Base-by-base conservation (phyloP, 2,797 vertebrate genomes). In the Lithobates pipiens region DNA sequence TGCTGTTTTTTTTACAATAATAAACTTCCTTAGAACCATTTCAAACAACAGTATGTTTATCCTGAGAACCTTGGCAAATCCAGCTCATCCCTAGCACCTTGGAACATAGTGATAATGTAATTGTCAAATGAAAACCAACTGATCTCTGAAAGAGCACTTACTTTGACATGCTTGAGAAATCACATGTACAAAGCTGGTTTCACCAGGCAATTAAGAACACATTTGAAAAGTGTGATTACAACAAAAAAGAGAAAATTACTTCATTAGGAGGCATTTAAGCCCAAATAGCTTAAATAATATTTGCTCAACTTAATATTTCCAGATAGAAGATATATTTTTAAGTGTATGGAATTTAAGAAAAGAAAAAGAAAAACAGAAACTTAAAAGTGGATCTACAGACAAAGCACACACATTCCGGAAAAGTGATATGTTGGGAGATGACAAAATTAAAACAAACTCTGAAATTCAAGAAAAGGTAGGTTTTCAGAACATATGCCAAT, bases 11-110 rank as follows among this genome's bases (percentile, higher is more conserved):
- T 82, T 82, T 44, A 74, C 70, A 82, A 82, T 82, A 82, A 82
- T 82, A 82, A 82, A 82, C 80, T 63, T 82, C 70, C 54, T 65
- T 82, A 83, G 81, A 83, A 83, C 72, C 63, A 46, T 68, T 75
- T 68, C 61, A 83, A 83, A 68, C 72, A 83, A 67, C 16, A 75
- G 71, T 29, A 67, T 82, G 80, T 73, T 82, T 74, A 74, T 82
- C 70, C 80, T 65, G 61, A 42, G 70, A 74, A 27, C 69, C 80
- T 82, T 46, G 42, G 50, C 50, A 82, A 82, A 74, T 73, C 50
- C 57, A 25, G 69, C 73, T 42, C 69, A 65, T 74, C n/a, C 70
- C 54, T 21, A 61, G 54, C 70, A 82, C 80, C 70, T 39, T 16
- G 3, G 80, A 63, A 63, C 70, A 73, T 74, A 63, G 27, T 73